Evolutionary conservation across 2,888 invertebrate genomes (phyloP), one percentile per base, ranked within the genome.

Genomic region (Coelogynopora nodosa): DNA sequence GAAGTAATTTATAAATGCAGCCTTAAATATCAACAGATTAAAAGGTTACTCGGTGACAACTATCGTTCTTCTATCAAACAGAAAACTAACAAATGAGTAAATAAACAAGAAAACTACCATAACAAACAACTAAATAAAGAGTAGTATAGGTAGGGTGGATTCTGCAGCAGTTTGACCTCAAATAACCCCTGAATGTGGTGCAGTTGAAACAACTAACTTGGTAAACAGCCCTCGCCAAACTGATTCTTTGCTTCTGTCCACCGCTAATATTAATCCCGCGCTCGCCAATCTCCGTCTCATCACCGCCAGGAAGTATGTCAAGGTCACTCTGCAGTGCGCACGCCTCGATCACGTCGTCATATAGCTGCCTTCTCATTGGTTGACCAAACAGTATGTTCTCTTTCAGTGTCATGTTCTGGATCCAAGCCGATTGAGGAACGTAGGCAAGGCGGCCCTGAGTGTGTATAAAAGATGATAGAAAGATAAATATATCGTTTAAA

Each of bases 201-300:
- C n/a, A n/a, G n/a, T n/a, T n/a, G n/a, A n/a, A 49, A 80, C 93
- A 0, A 98, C 98, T 90, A 82, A 88, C 90, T 88, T 85, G 85
- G 26, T 85, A 85, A 2, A 85, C 80, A 82, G 85, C 85, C 30
- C 85, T 67, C 0, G 92, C 92, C 84, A 92, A 87, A 81, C 90
- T 90, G 67, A 92, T 90, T 30, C 92, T 88, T 89, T 92, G 92
- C 88, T 92, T 92, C 89, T 92, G 92, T 2, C 92, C 92, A 18
- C 92, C 92, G 81, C 90, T 90, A 30, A 91, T 88, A 88, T 91
- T 92, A 82, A 91, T 90, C 88, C 93, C 94, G 91, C 91, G 88
- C 90, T 89, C 89, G 31, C 89, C 89, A 30, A 89, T 89, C 67
- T 89, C 89, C 0, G 89, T 89, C 80, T 84, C 30, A 67, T 89